These are phyloP conservation scores for Polypedilum vanderplanki DNA, from an alignment of 1,140 invertebrate species.

Conservation along the genomic window DNA sequence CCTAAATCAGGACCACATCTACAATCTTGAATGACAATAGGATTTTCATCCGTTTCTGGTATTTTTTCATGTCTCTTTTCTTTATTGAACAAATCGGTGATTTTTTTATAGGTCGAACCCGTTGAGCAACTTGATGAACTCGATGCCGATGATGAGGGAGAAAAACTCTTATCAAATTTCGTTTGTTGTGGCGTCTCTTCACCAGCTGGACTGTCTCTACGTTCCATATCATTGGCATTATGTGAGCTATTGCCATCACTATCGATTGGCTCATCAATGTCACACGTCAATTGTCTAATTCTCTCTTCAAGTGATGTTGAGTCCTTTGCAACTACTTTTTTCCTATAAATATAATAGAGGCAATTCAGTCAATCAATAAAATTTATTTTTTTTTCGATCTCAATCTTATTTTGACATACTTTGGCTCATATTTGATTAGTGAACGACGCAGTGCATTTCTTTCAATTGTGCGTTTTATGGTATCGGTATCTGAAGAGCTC, in stretches of 20 bases:
- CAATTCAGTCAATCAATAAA: too few relatives aligned
- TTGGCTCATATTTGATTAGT: conserved; percentile 55
- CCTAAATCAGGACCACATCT: conserved; percentile 51
- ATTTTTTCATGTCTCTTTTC: conserved; percentile 46
- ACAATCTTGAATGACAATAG: conserved; percentile 44
- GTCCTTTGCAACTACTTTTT: conserved; percentile 48
- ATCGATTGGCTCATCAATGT: conserved; percentile 55
- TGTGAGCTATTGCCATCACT: background rate
- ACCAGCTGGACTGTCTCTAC: conserved; percentile 49
- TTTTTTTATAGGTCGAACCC: conserved; percentile 58
- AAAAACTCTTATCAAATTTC: conserved; percentile 48
- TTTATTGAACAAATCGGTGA: conserved; percentile 59
- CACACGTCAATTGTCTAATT: conserved; percentile 72
- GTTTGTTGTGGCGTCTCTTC: conserved; percentile 45
- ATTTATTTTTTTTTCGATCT: background rate
- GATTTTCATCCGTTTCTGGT: conserved; percentile 43
- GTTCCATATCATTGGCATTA: conserved; percentile 34
- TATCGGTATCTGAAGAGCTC: conserved; percentile 46
- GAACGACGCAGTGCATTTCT: conserved; percentile 63
- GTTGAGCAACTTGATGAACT: conserved; percentile 48
- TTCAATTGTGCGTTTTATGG: conserved; percentile 59
- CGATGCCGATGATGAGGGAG: conserved; percentile 49
- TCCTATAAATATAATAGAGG: conserved; percentile 37
- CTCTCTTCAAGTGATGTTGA: conserved; percentile 67
- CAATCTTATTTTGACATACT: conserved; percentile 31